A percentile compares a stretch with the other conserved stretches of the same genome.
Evolutionary conservation across 2,888 invertebrate genomes (phyloP).

Genomic region (Acronicta leporina): DNA sequence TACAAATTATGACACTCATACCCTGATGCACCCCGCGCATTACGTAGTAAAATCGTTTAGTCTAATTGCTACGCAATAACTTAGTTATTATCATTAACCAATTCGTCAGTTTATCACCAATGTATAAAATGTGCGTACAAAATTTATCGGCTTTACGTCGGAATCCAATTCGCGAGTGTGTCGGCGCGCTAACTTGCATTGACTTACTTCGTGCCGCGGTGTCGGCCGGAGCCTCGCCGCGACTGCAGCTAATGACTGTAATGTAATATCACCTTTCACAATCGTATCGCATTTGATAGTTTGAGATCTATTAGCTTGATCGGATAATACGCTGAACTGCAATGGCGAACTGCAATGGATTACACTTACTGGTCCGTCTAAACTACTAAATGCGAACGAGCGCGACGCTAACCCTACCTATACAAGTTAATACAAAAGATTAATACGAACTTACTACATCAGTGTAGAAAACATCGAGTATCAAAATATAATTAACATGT

Average conservation of each 20-base stretch:
- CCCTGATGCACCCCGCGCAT: conserved; percentile 89
- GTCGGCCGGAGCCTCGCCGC: conserved; percentile 47
- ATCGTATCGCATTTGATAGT: conserved; percentile 74
- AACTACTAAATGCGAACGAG: conserved; percentile 79
- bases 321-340: conserved; percentile 34
- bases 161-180: conserved; percentile 36
- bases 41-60: conserved; percentile 77
- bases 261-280: conserved; percentile 68
- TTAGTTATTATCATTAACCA: conserved; percentile 85
- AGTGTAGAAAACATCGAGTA: conserved; percentile 88
- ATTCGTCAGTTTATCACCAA: conserved; percentile 87
- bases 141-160: conserved; percentile 57
- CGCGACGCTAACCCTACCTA: conserved; percentile 75
- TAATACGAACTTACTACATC: conserved; percentile 77
- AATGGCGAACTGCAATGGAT: conserved; percentile 31
- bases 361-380: conserved; percentile 59
- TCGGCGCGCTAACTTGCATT: conserved; percentile 42
- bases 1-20: conserved; percentile 88
- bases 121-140: conserved; percentile 60
- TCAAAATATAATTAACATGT: conserved; percentile 88
- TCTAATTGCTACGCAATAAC: conserved; percentile 86
- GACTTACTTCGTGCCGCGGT: conserved; percentile 25
- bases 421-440: conserved; percentile 78
- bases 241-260: conserved; percentile 58
- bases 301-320: conserved; percentile 49